These are phyloP conservation scores for Dolichotis patagonum DNA, from an alignment of 2,113 vertebrate genomes.

Conservation along the genomic window DNA sequence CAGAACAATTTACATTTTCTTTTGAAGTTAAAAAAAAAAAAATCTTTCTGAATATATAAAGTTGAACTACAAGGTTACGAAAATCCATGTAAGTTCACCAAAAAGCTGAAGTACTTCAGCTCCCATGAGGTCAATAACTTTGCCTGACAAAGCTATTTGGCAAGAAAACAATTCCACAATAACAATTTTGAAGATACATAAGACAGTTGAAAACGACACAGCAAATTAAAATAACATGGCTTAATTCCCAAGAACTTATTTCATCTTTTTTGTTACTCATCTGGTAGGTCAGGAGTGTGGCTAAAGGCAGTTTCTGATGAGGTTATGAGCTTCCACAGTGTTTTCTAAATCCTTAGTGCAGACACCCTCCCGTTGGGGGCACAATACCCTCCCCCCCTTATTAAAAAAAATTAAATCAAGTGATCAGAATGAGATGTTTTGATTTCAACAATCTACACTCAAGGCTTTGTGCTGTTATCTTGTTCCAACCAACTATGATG, in stretches of 20 bases:
- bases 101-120: constrained; percentile 37
- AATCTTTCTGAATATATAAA: constrained; percentile 56
- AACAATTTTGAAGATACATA: constrained; percentile 52
- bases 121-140: constrained; percentile 67
- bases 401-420: constrained; percentile 77
- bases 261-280: constrained; percentile 80
- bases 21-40: constrained; percentile 35
- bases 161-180: constrained; percentile 64
- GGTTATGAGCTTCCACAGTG: constrained; percentile 79
- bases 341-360: constrained; percentile 86
- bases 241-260: constrained; percentile 68
- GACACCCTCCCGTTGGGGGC: constrained; percentile 84
- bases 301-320: constrained; percentile 61
- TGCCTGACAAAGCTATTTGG: constrained; percentile 30
- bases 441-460: constrained; percentile 77
- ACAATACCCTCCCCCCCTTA: constrained; percentile 76
- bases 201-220: not conserved
- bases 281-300: constrained; percentile 75
- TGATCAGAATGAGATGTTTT: constrained; percentile 91
- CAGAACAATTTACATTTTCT: constrained; percentile 54
- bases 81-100: constrained; percentile 60
- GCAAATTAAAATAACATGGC: constrained; percentile 78
- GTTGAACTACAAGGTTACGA: constrained; percentile 52
- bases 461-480: constrained; percentile 79
- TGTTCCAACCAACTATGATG: constrained; percentile 80